Evolutionary conservation across 2,888 invertebrate genomes (phyloP).

Genomic region (Ryuthela nishihirai): DNA sequence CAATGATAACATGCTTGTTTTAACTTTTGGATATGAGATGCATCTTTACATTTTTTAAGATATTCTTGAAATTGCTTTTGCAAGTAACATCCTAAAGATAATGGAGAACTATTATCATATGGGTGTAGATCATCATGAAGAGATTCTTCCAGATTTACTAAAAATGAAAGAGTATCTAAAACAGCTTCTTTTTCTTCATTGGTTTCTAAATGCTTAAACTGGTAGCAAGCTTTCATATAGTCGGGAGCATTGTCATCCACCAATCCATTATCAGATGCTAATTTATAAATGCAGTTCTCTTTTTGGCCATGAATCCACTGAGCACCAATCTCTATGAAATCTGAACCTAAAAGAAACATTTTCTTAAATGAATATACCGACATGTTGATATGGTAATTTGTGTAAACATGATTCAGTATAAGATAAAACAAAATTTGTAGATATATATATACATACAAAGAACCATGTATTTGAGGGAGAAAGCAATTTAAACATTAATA

Average conservation of each 20-base stretch:
- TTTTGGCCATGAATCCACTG: conserved; percentile 87
- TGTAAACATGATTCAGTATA: too few species aligned
- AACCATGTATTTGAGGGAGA: too few species aligned
- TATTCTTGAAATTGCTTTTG: conserved; percentile 52
- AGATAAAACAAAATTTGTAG: too few species aligned
- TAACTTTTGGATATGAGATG: conserved; percentile 37
- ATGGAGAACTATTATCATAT: background rate
- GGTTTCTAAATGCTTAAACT: background rate
- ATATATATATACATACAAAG: too few species aligned
- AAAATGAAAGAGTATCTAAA: background rate
- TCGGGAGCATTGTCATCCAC: conserved; percentile 6
- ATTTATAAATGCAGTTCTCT: conserved; percentile 24
- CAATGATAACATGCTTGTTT: conserved; percentile 17
- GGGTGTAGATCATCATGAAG: background rate
- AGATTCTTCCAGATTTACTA: background rate
- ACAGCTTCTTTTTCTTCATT: background rate
- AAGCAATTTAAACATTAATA: too few species aligned
- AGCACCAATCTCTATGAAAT: conserved; percentile 64
- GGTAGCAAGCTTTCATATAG: conserved; percentile 4
- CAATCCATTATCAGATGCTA: conserved; percentile 17
- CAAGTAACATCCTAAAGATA: conserved; percentile 52
- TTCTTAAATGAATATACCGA: too few species aligned
- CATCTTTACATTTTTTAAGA: conserved; percentile 47
- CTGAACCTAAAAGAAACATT: conserved; percentile 12
- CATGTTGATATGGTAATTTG: too few species aligned